These are phyloP conservation scores for Pygmarrhopalites habei DNA, from an alignment of 1,140 invertebrate species.

Conservation along the genomic window DNA sequence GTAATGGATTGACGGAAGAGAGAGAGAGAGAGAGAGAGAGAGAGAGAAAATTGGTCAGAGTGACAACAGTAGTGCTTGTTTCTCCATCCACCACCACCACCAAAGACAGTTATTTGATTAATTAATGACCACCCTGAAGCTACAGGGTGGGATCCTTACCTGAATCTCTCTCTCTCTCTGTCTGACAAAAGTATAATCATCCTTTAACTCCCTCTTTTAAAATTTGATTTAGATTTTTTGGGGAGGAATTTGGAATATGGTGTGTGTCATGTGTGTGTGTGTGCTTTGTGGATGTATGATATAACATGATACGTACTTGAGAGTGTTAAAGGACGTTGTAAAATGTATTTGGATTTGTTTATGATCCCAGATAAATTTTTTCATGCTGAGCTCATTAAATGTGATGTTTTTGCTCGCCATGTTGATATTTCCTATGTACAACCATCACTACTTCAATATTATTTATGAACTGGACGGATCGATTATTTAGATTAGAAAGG, in stretches of 20 bases:
- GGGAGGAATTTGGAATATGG: not conserved
- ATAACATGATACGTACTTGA: not conserved
- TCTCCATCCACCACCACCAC: no score
- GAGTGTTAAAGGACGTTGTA: not conserved
- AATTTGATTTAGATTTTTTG: not conserved
- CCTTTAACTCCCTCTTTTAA: not conserved
- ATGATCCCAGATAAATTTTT: constrained; percentile 1
- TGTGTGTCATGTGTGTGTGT: not conserved
- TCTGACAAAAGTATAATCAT: not conserved
- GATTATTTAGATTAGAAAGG: constrained; percentile 10
- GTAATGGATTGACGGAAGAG: no score
- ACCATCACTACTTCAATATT: not conserved
- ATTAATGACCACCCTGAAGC: no score
- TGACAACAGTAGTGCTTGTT: no score
- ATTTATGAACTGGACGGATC: constrained; percentile 5
- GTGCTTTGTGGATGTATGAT: not conserved
- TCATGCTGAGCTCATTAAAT: constrained; percentile 7
- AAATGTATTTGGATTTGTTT: not conserved
- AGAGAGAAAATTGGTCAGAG: no score
- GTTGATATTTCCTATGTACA: not conserved
- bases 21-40: no score
- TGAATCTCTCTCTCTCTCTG: no score
- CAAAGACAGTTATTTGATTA: no score
- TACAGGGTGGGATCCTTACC: no score
- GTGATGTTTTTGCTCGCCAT: not conserved